phyloP scores from a whole-genome alignment of 2,797 vertebrate species.

The Liparis tanakae region DNA sequence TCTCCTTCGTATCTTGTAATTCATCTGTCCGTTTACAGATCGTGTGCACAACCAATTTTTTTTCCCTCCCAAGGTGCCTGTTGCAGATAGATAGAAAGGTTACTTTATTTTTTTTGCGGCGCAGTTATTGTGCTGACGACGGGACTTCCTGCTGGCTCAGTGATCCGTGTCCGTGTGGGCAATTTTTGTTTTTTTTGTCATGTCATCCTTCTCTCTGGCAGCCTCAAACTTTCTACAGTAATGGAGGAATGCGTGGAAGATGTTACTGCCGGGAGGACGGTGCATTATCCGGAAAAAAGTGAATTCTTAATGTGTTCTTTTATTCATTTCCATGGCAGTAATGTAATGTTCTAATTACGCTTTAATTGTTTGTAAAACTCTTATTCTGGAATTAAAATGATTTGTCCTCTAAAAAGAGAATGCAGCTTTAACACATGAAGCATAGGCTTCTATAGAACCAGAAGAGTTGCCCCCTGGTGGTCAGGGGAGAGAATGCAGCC shows the following conservation, averaged over 20 bases:
- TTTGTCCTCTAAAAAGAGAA: no score
- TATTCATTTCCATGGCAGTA: background rate
- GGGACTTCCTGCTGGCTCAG: constrained; percentile 15
- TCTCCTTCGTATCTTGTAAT: constrained; percentile 48
- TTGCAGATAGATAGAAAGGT: constrained; percentile 12
- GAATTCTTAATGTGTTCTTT: background rate
- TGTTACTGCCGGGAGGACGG: background rate
- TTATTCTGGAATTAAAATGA: background rate
- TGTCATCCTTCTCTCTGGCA: constrained; percentile 2
- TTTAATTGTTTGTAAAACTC: background rate
- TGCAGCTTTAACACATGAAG: no score
- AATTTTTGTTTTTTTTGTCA: constrained; percentile 31
- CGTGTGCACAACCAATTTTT: background rate
- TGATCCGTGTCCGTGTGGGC: constrained; percentile 16
- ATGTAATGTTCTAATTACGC: background rate
- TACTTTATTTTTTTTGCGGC: constrained; percentile 5
- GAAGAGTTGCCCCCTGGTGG: no score
- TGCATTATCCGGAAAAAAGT: background rate
- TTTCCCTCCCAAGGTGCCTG: background rate
- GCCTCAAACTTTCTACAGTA: background rate
- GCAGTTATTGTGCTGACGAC: constrained; percentile 9
- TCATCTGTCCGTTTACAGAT: constrained; percentile 37
- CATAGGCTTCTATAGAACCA: no score
- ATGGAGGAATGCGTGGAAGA: background rate
- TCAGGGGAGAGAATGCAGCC: no score